Conservation (phyloP, 2,797 vertebrate species). For the Jordanella pulchra region DNA sequence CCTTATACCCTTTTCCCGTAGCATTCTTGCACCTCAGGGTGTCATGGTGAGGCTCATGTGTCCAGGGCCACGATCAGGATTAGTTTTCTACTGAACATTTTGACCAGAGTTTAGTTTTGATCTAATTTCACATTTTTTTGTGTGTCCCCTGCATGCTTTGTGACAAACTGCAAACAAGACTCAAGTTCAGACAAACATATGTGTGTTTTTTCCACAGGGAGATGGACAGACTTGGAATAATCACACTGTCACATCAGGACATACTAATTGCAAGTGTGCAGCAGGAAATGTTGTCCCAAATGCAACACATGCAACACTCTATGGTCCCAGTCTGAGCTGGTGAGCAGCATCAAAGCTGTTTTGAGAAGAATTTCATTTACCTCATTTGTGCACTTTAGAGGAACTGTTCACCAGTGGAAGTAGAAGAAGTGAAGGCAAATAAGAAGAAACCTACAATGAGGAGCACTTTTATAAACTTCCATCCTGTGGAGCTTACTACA, state of each 20-base stretch:
- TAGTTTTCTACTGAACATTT: neutral
- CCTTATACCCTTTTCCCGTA: neutral
- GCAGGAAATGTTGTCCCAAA: slow-evolving; percentile 93
- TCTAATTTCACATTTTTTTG: neutral
- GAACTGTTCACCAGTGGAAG: slow-evolving; percentile 61
- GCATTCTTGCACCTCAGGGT: neutral
- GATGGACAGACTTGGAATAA: slow-evolving; percentile 93
- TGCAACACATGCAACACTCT: slow-evolving; percentile 97
- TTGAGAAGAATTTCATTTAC: slow-evolving; percentile 89
- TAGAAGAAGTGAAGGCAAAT: slow-evolving; percentile 39
- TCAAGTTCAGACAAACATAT: slow-evolving; percentile 21
- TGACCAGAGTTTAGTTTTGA: neutral
- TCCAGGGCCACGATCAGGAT: neutral
- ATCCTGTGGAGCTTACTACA: slow-evolving; percentile 79
- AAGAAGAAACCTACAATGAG: slow-evolving; percentile 9
- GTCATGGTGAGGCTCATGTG: neutral
- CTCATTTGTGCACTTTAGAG: slow-evolving; percentile 99
- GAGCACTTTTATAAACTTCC: slow-evolving; percentile 90
- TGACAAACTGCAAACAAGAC: slow-evolving; percentile 71
- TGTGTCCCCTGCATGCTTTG: neutral
- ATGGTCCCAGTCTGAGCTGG: slow-evolving; percentile 96
- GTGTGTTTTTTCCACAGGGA: slow-evolving; percentile 81
- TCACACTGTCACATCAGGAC: slow-evolving; percentile 90
- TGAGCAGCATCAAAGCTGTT: slow-evolving; percentile 72
- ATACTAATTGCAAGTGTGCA: slow-evolving; percentile 91